phyloP scores from a whole-genome alignment of 92 coral and sea anemone species.

The Plumapathes pennacea region DNA sequence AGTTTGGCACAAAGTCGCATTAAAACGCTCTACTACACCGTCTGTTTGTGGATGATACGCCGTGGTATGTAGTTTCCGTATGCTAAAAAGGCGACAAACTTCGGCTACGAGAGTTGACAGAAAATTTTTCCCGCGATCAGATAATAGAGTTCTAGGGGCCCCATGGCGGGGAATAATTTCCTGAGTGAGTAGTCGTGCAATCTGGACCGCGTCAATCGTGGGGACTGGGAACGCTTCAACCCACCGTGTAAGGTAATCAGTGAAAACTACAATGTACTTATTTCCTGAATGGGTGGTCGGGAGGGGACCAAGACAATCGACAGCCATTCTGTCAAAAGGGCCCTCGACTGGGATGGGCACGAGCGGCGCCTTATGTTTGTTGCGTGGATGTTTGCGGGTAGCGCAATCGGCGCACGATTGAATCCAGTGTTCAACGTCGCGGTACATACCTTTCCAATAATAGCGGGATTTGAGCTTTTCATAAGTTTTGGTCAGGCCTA shows the following conservation, averaged over 20 bases:
- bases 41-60: constrained; percentile 27
- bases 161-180: constrained; percentile 52
- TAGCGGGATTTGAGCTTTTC: constrained; percentile 36
- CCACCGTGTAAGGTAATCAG: constrained; percentile 62
- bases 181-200: constrained; percentile 38
- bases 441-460: constrained; percentile 60
- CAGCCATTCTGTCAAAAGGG: constrained; percentile 21
- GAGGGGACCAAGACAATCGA: constrained; percentile 54
- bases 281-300: constrained; percentile 49
- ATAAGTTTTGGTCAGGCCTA: constrained; percentile 55
- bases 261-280: constrained; percentile 46
- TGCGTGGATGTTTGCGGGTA: constrained; percentile 15
- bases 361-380: constrained; percentile 3
- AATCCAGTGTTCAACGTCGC: constrained; percentile 44
- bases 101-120: constrained; percentile 21
- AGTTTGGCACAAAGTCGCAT: constrained; percentile 17
- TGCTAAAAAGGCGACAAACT: constrained; percentile 22
- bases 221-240: constrained; percentile 63
- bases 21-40: constrained; percentile 37
- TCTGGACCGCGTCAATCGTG: constrained; percentile 27
- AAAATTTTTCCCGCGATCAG: constrained; percentile 42
- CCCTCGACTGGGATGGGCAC: constrained; percentile 33
- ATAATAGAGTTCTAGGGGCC: constrained; percentile 22
- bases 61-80: constrained; percentile 27
- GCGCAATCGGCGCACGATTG: constrained; percentile 25